These are phyloP conservation scores for Strigops habroptila DNA, from an alignment of 2,113 vertebrate species.

Conservation along the genomic window DNA sequence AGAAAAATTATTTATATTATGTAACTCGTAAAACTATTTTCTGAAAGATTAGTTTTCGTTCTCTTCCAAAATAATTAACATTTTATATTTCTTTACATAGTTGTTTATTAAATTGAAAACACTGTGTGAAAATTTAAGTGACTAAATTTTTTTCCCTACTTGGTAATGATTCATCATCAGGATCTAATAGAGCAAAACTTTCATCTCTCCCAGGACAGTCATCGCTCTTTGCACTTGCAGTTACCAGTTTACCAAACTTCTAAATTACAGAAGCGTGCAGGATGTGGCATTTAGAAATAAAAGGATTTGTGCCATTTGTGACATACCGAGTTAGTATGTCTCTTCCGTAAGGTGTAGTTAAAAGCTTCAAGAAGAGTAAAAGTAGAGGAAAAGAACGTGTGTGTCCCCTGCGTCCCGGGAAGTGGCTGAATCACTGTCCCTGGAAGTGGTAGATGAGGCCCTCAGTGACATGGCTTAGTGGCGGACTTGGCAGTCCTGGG, in stretches of 20 bases:
- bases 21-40: neutral
- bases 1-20: neutral
- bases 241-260: neutral
- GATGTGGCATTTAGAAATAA: neutral
- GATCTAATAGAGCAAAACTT: neutral
- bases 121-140: neutral
- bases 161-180: neutral
- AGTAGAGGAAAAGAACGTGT: neutral
- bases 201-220: neutral
- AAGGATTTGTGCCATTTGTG: neutral
- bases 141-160: neutral
- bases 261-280: fast-evolving
- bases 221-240: neutral
- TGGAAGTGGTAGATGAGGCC: neutral
- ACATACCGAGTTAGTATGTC: neutral
- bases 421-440: neutral
- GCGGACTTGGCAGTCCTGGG: neutral
- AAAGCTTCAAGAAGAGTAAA: neutral
- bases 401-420: neutral
- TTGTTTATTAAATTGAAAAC: constrained; percentile 10
- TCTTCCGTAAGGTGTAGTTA: neutral
- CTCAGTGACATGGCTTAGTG: neutral
- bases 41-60: neutral
- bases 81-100: neutral
- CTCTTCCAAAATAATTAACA: neutral